Evolutionary conservation across 2,113 vertebrate species (phyloP).

Genomic region (Lutjanus erythropterus): DNA sequence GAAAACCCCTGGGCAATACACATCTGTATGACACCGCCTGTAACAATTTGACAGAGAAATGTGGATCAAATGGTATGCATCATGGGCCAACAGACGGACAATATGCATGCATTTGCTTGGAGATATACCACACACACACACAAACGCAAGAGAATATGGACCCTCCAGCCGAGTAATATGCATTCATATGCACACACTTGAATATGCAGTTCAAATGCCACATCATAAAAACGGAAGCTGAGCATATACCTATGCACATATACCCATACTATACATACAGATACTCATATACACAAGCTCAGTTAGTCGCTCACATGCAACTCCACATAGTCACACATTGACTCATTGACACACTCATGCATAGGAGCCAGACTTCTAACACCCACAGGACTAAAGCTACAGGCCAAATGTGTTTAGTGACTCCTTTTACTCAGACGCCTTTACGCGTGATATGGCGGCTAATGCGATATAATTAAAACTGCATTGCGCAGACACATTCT

Average conservation of each 20-base stretch:
- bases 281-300: not conserved
- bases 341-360: slow-evolving; percentile 52
- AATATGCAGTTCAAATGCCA: slow-evolving; percentile 36
- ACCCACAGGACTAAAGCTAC: slow-evolving; percentile 65
- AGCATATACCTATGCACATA: not conserved
- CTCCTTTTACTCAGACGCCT: slow-evolving; percentile 72
- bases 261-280: not conserved
- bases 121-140: slow-evolving; percentile 1
- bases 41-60: slow-evolving; percentile 44
- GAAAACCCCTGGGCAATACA: slow-evolving; percentile 51
- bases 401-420: slow-evolving; percentile 78
- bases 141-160: not conserved
- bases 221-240: slow-evolving; percentile 18
- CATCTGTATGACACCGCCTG: slow-evolving; percentile 61
- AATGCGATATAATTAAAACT: slow-evolving; percentile 76
- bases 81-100: slow-evolving; percentile 27
- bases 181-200: slow-evolving; percentile 42
- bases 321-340: slow-evolving; percentile 29
- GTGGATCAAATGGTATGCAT: slow-evolving; percentile 50
- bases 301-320: slow-evolving; percentile 19
- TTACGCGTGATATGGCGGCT: slow-evolving; percentile 74
- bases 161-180: slow-evolving; percentile 39
- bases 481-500: slow-evolving; percentile 58
- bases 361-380: slow-evolving; percentile 44
- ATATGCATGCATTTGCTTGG: slow-evolving; percentile 10